Evolutionary conservation across 1,140 invertebrate species (phyloP), one percentile per base, ranked within the genome.

Genomic region (Adoxophyes honmai): DNA sequence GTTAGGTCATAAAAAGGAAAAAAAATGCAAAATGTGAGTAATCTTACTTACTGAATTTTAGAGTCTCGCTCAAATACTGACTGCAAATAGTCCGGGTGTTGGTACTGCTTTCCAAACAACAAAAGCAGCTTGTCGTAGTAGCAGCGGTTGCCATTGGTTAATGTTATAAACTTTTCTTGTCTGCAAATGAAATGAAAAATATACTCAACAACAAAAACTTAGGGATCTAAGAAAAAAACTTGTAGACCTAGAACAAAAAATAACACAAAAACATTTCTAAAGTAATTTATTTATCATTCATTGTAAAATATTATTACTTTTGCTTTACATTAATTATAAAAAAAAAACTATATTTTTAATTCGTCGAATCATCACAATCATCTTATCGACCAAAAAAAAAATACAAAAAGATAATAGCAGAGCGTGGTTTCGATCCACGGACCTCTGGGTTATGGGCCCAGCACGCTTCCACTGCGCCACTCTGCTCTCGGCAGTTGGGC

Each of bases 71-170:
- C 57, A 55, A 73, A 16, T 14, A 80, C 37, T 14, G 81, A 38
- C 57, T 74, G 63, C 59, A 77, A 61, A 53, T 89, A 87, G 44
- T 78, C 63, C 0, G 92, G 91, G 68, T 78, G 88, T 62, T 91
- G 88, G 69, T 92, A 93, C 66, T 93, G 91, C 51, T 91, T 78
- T 0, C 92, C 93, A 44, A 90, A 90, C 33, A 91, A 86, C 15
- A 94, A 59, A 21, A 93, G 86, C 7, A 94, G 71, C 57, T 91
- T 84, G 68, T 94, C 92, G 68, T 94, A 94, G 13, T 83, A 67
- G 39, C 91, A 70, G 35, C 78, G 81, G n/a, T 78, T 76, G 1
- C 88, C 81, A 62, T 89, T 90, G 4, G 92, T 73, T 44, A 81
- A 39, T 1, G 74, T 73, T 2, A 94, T 78, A 16, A 80, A 86